Evolutionary conservation across 2,888 invertebrate genomes (phyloP).

Genomic region (Kuschelorhynchus macadamiae): DNA sequence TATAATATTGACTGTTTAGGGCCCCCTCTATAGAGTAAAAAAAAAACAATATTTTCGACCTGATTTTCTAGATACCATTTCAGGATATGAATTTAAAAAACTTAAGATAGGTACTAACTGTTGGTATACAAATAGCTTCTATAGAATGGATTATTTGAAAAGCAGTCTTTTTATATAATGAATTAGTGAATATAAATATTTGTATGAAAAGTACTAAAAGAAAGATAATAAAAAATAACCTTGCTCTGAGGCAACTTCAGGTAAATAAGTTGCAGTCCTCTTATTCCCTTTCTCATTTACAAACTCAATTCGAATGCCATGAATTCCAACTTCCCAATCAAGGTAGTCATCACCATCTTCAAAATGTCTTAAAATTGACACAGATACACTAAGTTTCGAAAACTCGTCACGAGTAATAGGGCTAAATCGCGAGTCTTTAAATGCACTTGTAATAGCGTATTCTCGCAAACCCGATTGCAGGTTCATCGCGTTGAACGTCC

Average conservation of each 20-base stretch:
- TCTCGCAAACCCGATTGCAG: slow-evolving; percentile 95
- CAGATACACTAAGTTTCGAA: slow-evolving; percentile 92
- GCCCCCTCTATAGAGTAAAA: too few relatives aligned
- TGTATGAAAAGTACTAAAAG: too few relatives aligned
- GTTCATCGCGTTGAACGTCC: slow-evolving; percentile 97
- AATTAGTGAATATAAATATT: too few relatives aligned
- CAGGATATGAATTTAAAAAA: too few relatives aligned
- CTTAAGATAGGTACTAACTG: too few relatives aligned
- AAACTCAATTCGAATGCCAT: slow-evolving; percentile 99
- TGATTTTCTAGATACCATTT: too few relatives aligned
- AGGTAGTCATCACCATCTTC: slow-evolving; percentile 95
- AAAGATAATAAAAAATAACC: slow-evolving; percentile 72
- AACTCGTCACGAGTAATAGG: slow-evolving; percentile 96
- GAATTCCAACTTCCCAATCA: slow-evolving; percentile 97
- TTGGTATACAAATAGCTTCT: too few relatives aligned
- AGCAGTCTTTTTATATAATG: too few relatives aligned
- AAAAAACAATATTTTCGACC: too few relatives aligned
- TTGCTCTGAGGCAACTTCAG: slow-evolving; percentile 98
- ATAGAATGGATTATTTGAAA: too few relatives aligned
- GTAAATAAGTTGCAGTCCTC: slow-evolving; percentile 97
- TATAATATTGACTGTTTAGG: too few relatives aligned
- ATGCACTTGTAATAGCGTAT: slow-evolving; percentile 97
- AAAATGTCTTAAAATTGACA: slow-evolving; percentile 96
- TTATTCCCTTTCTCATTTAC: slow-evolving; percentile 93
- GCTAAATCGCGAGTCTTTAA: slow-evolving; percentile 97